These are phyloP conservation scores for Galaxea fascicularis DNA, from an alignment of 92 coral and sea anemone species.

Conservation along the genomic window DNA sequence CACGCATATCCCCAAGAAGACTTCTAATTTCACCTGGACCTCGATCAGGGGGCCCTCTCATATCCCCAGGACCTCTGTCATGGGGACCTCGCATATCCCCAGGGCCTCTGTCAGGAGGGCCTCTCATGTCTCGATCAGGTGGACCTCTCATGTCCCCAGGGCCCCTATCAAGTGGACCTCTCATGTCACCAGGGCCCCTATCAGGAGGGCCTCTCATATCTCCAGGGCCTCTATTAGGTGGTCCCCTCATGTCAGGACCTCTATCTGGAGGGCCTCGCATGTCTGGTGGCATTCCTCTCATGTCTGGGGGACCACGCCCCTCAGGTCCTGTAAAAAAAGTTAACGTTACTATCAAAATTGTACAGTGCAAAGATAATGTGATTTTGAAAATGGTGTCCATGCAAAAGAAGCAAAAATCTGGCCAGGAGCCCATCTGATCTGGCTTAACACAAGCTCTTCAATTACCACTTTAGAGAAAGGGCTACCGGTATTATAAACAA, in stretches of 20 bases:
- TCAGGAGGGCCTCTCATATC: constrained; percentile 86
- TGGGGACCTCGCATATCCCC: constrained; percentile 79
- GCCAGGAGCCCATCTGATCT: no score
- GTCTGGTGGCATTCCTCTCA: constrained; percentile 82
- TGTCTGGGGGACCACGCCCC: constrained; percentile 71
- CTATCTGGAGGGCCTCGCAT: constrained; percentile 75
- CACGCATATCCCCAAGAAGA: constrained; percentile 59
- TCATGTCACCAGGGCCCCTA: constrained; percentile 68
- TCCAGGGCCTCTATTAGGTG: constrained; percentile 81
- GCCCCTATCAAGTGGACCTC: constrained; percentile 79
- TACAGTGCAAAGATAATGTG: background rate
- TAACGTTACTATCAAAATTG: no score
- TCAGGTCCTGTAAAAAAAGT: constrained; percentile 7
- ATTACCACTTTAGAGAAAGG: no score
- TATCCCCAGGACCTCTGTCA: constrained; percentile 65
- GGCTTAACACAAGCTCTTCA: no score
- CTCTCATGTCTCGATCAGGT: constrained; percentile 77
- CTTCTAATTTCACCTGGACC: constrained; percentile 70
- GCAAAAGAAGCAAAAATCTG: no score
- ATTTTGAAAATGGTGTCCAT: background rate
- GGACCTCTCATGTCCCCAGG: constrained; percentile 82
- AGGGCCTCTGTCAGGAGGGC: constrained; percentile 78
- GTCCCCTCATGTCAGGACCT: constrained; percentile 66
- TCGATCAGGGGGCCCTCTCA: constrained; percentile 83
- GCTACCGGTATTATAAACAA: no score